These are phyloP conservation scores for Gonocerus acuteangulatus DNA, from an alignment of 2,888 invertebrate species.

Conservation along the genomic window DNA sequence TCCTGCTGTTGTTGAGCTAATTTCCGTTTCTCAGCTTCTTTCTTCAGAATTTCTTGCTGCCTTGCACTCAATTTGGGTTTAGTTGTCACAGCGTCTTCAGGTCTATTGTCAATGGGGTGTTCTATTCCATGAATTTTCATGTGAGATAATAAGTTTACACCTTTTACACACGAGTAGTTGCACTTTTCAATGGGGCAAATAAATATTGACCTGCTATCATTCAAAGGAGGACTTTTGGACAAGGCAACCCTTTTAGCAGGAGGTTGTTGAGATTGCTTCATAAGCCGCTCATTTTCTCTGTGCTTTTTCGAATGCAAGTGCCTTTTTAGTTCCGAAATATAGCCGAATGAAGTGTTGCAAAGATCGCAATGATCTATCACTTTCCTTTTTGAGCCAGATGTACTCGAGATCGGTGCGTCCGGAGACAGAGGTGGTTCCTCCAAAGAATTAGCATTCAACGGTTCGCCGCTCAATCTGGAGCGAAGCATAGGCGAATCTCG, in stretches of 20 bases:
- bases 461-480: neutral
- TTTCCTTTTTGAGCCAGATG: neutral
- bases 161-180: constrained; percentile 30
- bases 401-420: neutral
- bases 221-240: neutral
- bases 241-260: neutral
- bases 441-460: neutral
- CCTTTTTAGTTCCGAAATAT: constrained; percentile 7
- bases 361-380: neutral
- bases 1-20: neutral
- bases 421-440: neutral
- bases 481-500: constrained; percentile 6
- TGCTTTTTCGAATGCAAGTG: constrained; percentile 14
- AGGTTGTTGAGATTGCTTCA: neutral
- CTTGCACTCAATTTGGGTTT: constrained; percentile 12
- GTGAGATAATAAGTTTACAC: constrained; percentile 25
- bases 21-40: neutral
- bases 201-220: neutral
- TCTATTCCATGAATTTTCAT: constrained; percentile 30
- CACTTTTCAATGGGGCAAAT: constrained; percentile 32
- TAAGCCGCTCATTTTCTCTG: neutral
- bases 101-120: neutral
- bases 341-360: constrained; percentile 5
- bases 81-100: neutral
- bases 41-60: constrained; percentile 6